Conservation (phyloP, 2,797 vertebrate species). For the Oreochromis mossambicus region DNA sequence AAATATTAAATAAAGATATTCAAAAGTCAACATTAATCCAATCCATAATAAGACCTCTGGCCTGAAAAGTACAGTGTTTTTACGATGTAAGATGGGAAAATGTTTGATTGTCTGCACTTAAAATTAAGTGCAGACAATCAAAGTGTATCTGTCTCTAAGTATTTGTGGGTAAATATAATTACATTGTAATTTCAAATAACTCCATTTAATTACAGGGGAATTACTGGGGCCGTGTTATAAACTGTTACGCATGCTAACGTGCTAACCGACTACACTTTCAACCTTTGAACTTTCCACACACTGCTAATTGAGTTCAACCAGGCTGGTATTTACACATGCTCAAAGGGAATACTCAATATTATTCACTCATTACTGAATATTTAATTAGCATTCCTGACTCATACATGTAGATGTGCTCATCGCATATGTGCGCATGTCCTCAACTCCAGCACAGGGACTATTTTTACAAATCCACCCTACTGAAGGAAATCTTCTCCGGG, state of each 20-base stretch:
- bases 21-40: not conserved
- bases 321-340: not conserved
- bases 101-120: not conserved
- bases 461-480: not conserved
- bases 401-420: not conserved
- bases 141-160: not conserved
- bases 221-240: not conserved
- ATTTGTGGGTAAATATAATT: not conserved
- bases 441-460: not conserved
- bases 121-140: not conserved
- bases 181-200: not conserved
- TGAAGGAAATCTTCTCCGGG: not conserved
- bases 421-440: not conserved
- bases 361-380: not conserved
- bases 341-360: not conserved
- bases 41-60: not conserved
- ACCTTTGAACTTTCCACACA: not conserved
- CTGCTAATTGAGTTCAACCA: not conserved
- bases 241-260: not conserved
- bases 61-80: not conserved
- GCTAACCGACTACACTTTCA: not conserved
- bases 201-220: not conserved
- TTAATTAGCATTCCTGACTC: constrained; percentile 4
- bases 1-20: not conserved
- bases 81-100: not conserved